These are phyloP conservation scores for Drosophila virilis DNA, from an alignment of 1,140 invertebrate genomes.

Conservation along the genomic window DNA sequence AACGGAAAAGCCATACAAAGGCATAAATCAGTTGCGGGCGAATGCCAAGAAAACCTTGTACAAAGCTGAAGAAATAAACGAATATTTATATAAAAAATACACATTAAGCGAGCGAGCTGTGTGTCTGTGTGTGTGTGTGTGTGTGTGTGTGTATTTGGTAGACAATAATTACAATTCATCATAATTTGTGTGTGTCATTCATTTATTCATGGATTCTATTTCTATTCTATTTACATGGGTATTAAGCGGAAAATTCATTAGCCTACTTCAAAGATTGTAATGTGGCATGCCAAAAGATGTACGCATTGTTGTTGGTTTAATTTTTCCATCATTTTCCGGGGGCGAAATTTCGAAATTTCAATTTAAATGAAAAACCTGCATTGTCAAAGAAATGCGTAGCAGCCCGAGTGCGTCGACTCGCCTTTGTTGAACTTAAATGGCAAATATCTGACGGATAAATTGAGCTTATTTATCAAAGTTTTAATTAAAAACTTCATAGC, in stretches of 20 bases:
- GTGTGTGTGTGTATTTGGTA: neutral
- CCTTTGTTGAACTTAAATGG: constrained; percentile 54
- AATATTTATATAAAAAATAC: no score
- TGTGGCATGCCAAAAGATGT: neutral
- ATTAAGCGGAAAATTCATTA: constrained; percentile 35
- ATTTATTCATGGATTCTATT: neutral
- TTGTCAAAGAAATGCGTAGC: constrained; percentile 58
- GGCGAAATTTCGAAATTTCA: constrained; percentile 46
- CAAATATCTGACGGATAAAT: constrained; percentile 75
- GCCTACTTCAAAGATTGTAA: constrained; percentile 27
- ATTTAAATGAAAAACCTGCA: constrained; percentile 72
- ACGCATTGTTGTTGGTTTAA: constrained; percentile 5
- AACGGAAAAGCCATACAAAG: no score
- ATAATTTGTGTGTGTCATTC: constrained; percentile 21
- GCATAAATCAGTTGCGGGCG: no score
- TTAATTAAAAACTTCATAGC: constrained; percentile 78
- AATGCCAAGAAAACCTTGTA: no score
- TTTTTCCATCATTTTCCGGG: constrained; percentile 6
- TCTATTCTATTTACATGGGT: constrained; percentile 20
- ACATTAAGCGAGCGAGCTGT: no score
- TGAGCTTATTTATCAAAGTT: constrained; percentile 82
- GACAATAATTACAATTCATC: constrained; percentile 15
- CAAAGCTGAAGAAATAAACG: no score
- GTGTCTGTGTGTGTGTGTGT: neutral
- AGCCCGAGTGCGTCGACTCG: neutral